Evolutionary conservation across 1,140 invertebrate species (phyloP), one percentile per base, ranked within the genome.

Genomic region (Geopemphigus sp.): DNA sequence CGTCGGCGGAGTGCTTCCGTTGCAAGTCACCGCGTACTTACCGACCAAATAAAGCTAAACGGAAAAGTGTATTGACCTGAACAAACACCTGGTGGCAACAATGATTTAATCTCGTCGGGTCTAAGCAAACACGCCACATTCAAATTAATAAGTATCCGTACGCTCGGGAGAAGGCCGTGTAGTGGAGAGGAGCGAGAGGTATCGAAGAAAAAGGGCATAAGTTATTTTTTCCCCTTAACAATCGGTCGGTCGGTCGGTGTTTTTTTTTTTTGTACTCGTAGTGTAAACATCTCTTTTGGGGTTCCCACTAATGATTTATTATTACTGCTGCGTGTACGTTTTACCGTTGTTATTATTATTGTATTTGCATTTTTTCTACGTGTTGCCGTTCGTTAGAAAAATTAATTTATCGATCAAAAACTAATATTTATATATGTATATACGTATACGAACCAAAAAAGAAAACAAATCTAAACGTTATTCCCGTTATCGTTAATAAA

Each of bases 71-170:
- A 61, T 78, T 61, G 74, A 78, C 74, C 56, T 78, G 74, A 78
- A 78, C 45, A 78, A 78, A 78, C 74, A 78, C 22, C 74, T 50
- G 74, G 74, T 50, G 74, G 74, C 29, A 78, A 78, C 74, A 78
- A 78, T 78, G 56, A 78, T 78, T 78, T 78, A 78, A 78, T 78
- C 74, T 63, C 39, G 50, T 78, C 57, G 74, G 32, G 39, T n/a
- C 74, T 63, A 59, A 63, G 39, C 61, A 78, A 78, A 78, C 74
- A 76, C 57, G 29, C 57, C 50, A 63, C 32, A 78, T 78, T 78
- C 57, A 78, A 78, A 78, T 78, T 78, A 78, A 78, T 63, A 78
- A 78, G 39, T 76, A 76, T 76, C 26, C 39, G 50, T 78, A 78
- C 45, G 24, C 24, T 15, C 1, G 6, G 50, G 72, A 76, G 56